A percentile compares a stretch with the other conserved stretches of the same genome.
These are phyloP conservation scores for Orchesella flavescens DNA, from an alignment of 2,888 invertebrate species.

Conservation along the genomic window DNA sequence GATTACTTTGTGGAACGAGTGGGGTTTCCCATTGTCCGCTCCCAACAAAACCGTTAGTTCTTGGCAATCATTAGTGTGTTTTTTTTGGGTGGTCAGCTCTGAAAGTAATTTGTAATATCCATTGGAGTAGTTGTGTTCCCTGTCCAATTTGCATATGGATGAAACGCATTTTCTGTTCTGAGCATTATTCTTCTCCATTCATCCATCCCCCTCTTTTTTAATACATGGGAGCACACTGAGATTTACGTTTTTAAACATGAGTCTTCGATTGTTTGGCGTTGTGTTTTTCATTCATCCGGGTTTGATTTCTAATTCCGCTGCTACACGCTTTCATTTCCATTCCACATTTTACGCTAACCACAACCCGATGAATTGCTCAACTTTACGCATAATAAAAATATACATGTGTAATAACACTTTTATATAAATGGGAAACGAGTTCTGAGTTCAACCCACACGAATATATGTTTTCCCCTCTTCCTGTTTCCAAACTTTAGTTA, in stretches of 20 bases:
- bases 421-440: no score
- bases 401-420: conserved; percentile 15
- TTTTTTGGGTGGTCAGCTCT: neutral
- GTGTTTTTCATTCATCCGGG: conserved; percentile 50
- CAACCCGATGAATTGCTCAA: conserved; percentile 18
- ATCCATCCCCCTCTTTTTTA: neutral
- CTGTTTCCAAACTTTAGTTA: neutral
- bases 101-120: neutral
- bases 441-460: neutral
- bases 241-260: conserved; percentile 23
- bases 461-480: neutral
- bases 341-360: conserved; percentile 15
- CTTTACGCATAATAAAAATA: conserved; percentile 51
- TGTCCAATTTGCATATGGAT: neutral
- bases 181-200: neutral
- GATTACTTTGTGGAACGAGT: neutral
- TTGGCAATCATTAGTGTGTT: neutral
- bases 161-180: neutral
- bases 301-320: conserved; percentile 33
- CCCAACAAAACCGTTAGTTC: neutral
- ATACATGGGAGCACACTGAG: neutral
- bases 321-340: conserved; percentile 46
- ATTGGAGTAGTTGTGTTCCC: neutral
- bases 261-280: conserved; percentile 44
- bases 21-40: neutral